These are phyloP conservation scores for Serrognathus titanus DNA, from an alignment of 2,888 invertebrate genomes.

Conservation along the genomic window DNA sequence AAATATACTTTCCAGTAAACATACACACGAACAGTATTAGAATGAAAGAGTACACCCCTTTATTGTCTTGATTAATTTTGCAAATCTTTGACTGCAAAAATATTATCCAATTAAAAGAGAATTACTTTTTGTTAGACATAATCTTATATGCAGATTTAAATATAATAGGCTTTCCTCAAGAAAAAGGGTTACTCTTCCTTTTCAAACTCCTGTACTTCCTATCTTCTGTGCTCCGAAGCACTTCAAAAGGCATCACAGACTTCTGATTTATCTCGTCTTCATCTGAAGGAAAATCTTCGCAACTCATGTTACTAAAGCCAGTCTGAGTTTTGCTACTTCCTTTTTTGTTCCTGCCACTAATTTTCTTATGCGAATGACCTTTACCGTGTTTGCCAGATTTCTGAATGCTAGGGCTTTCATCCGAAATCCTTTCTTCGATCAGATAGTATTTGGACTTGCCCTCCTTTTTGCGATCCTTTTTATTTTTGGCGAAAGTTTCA, in stretches of 20 bases:
- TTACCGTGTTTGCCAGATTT: slow-evolving; percentile 35
- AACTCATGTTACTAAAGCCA: slow-evolving; percentile 72
- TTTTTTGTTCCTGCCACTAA: slow-evolving; percentile 36
- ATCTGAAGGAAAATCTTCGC: slow-evolving; percentile 70
- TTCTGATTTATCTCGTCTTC: slow-evolving; percentile 50
- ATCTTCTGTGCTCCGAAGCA: slow-evolving; percentile 53
- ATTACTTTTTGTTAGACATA: slow-evolving; percentile 4
- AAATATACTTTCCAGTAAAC: too few species aligned
- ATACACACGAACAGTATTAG: too few species aligned
- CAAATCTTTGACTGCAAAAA: too few species aligned
- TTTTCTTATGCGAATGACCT: slow-evolving; percentile 37
- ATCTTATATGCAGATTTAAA: slow-evolving; percentile 23
- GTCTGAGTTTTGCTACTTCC: slow-evolving; percentile 41
- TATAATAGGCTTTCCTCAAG: slow-evolving; percentile 40
- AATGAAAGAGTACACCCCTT: too few species aligned
- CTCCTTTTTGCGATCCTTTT: slow-evolving; percentile 44
- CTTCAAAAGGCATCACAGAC: slow-evolving; percentile 60
- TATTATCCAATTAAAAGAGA: too few species aligned
- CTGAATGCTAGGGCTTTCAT: slow-evolving; percentile 35
- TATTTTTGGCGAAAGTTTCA: slow-evolving; percentile 13
- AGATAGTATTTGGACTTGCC: slow-evolving; percentile 53
- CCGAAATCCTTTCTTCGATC: slow-evolving; percentile 50
- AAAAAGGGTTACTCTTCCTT: slow-evolving; percentile 55
- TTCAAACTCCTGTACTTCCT: slow-evolving; percentile 49
- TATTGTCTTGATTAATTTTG: too few species aligned